Evolutionary conservation across 2,113 vertebrate genomes (phyloP).

Genomic region (Mionectes macconnelli): DNA sequence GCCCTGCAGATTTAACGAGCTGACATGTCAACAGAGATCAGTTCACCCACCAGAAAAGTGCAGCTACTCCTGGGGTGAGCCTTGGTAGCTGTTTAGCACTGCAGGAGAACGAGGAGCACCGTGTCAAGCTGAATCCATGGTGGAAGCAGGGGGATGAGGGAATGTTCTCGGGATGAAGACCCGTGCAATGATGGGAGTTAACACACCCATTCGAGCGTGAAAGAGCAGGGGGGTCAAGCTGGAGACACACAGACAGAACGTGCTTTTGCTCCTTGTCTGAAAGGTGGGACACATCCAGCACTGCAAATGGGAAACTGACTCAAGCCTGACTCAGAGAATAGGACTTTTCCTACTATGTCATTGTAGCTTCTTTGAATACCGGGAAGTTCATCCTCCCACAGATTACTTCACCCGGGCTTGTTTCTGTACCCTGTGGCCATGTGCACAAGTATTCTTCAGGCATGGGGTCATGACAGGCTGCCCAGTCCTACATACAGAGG

Average conservation of each 20-base stretch:
- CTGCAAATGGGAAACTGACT: not conserved
- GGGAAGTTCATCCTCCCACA: constrained; percentile 3
- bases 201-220: not conserved
- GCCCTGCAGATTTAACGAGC: constrained; percentile 38
- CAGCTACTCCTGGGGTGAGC: not conserved
- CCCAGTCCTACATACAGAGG: not conserved
- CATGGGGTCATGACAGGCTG: not conserved
- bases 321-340: constrained; percentile 22
- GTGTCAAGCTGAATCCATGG: not conserved
- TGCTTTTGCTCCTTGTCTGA: not conserved
- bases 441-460: not conserved
- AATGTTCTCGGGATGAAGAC: not conserved
- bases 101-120: not conserved
- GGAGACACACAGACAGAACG: not conserved
- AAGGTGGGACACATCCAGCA: not conserved
- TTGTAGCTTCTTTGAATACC: not conserved
- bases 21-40: constrained; percentile 57
- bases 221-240: not conserved
- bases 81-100: not conserved
- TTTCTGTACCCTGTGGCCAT: not conserved
- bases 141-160: not conserved
- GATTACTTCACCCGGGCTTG: not conserved
- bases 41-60: constrained; percentile 44
- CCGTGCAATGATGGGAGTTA: not conserved
- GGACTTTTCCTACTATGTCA: not conserved